These are phyloP conservation scores for Lepidostoma basale DNA, from an alignment of 1,140 invertebrate genomes.

Conservation along the genomic window DNA sequence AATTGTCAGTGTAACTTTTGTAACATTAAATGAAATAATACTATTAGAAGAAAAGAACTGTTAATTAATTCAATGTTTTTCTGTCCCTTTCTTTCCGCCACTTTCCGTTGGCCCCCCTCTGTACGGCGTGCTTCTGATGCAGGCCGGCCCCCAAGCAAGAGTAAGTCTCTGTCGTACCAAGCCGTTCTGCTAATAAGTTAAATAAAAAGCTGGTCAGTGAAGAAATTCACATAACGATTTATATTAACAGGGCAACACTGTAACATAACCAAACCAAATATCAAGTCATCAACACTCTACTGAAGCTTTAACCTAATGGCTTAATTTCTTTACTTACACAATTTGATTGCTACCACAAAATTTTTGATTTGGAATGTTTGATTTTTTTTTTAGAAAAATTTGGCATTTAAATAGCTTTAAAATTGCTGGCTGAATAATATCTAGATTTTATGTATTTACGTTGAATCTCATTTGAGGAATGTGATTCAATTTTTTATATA, in stretches of 20 bases:
- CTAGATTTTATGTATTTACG: background rate
- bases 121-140: conserved; percentile 46
- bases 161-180: conserved; percentile 52
- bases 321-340: conserved; percentile 24
- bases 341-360: conserved; percentile 10
- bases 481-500: conserved; percentile 8
- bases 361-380: conserved; percentile 20
- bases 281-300: background rate
- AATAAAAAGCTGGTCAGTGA: conserved; percentile 55
- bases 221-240: conserved; percentile 44
- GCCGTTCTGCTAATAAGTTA: conserved; percentile 49
- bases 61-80: conserved; percentile 51
- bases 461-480: background rate
- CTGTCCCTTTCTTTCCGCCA: conserved; percentile 55
- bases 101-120: conserved; percentile 47
- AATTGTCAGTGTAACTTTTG: background rate
- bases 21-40: conserved; percentile 2
- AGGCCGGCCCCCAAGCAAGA: conserved; percentile 61
- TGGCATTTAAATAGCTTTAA: conserved; percentile 13
- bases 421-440: conserved; percentile 1
- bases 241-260: conserved; percentile 42
- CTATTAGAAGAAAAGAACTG: conserved; percentile 38
- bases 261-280: conserved; percentile 33
- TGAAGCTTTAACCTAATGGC: conserved; percentile 7
- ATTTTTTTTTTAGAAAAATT: conserved; percentile 24